These are phyloP conservation scores for Syritta pipiens DNA, from an alignment of 2,888 invertebrate genomes.

Conservation along the genomic window DNA sequence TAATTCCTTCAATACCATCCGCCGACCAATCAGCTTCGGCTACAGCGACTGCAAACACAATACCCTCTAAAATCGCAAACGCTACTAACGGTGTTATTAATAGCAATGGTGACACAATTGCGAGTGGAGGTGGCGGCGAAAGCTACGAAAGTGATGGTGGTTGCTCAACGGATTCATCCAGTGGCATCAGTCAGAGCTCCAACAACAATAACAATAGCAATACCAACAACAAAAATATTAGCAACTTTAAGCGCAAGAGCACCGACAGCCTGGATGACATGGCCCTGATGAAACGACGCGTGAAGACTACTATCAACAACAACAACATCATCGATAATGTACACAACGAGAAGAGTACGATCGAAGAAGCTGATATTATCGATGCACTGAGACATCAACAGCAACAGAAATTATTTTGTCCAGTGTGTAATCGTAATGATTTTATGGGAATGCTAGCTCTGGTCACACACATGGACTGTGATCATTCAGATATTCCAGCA, in stretches of 20 bases:
- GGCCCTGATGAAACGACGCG: constrained; percentile 73
- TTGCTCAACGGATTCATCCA: constrained; percentile 80
- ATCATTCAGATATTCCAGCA: constrained; percentile 84
- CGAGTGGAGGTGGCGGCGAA: constrained; percentile 74
- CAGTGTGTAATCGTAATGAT: constrained; percentile 83
- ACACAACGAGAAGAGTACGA: constrained; percentile 45
- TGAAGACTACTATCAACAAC: constrained; percentile 76
- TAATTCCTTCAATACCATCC: constrained; percentile 44
- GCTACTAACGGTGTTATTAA: constrained; percentile 70
- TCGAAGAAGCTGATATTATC: constrained; percentile 28
- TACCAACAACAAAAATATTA: constrained; percentile 75
- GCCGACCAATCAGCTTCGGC: constrained; percentile 46
- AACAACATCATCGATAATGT: constrained; percentile 71
- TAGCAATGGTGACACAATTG: constrained; percentile 71
- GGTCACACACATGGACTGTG: constrained; percentile 84
- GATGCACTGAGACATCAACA: constrained; percentile 46
- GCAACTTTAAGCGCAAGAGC: constrained; percentile 74
- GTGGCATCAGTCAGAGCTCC: constrained; percentile 76
- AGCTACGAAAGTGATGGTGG: constrained; percentile 83
- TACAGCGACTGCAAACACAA: constrained; percentile 10
- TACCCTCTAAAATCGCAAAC: constrained; percentile 55
- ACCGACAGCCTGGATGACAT: constrained; percentile 72
- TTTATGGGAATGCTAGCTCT: constrained; percentile 82
- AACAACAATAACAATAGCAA: constrained; percentile 77
- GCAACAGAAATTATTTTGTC: constrained; percentile 80